Conservation (phyloP, 2,113 vertebrate genomes). For the Ifrita kowaldi region DNA sequence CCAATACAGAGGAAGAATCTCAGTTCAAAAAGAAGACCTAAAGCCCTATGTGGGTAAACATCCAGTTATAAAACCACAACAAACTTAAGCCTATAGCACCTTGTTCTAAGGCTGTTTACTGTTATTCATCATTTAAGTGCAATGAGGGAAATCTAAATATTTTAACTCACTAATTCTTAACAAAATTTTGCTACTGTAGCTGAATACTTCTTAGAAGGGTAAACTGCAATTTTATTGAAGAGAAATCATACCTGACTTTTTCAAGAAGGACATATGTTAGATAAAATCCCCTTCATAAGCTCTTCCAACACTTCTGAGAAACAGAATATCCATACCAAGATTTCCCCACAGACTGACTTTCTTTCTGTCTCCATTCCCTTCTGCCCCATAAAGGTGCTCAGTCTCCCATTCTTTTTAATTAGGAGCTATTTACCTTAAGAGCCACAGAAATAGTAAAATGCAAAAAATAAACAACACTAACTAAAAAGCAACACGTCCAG, state of each 20-base stretch:
- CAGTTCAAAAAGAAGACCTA: background rate
- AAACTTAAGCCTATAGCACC: background rate
- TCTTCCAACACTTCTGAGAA: background rate
- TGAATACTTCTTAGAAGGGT: background rate
- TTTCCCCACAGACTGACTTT: background rate
- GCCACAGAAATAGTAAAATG: background rate
- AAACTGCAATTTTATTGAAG: background rate
- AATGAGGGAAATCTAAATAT: background rate
- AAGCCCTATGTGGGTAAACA: background rate
- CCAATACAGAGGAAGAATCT: background rate
- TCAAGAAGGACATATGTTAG: background rate
- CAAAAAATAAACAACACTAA: background rate
- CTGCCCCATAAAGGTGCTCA: fast-evolving
- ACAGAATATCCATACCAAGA: background rate
- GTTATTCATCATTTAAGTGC: background rate
- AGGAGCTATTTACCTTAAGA: background rate
- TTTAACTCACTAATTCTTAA: background rate
- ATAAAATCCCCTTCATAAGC: background rate
- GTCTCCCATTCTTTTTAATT: background rate
- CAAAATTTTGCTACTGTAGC: background rate
- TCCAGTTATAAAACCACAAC: background rate
- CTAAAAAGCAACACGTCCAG: background rate
- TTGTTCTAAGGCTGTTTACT: background rate
- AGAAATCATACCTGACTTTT: background rate
- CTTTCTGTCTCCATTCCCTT: background rate